These are phyloP conservation scores for Myotis daubentonii DNA, from an alignment of 2,797 vertebrate genomes.

Conservation along the genomic window DNA sequence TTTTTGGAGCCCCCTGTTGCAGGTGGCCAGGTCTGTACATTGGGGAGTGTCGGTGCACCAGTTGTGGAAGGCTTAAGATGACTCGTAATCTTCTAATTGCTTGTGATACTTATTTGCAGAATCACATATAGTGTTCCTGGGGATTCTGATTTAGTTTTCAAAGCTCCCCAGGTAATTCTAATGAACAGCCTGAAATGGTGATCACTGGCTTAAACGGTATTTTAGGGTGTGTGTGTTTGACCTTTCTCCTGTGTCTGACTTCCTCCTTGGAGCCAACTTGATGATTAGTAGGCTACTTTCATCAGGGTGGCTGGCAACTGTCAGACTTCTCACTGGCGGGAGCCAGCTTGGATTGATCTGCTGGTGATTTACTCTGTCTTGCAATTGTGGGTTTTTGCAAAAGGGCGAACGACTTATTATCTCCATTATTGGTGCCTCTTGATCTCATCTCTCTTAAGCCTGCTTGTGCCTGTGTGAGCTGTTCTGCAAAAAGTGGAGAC, in stretches of 20 bases:
- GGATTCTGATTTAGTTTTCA: constrained; percentile 8
- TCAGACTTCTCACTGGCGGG: background rate
- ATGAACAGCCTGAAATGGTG: background rate
- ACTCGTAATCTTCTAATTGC: background rate
- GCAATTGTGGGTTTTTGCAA: background rate
- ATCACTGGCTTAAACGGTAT: background rate
- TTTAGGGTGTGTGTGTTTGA: background rate
- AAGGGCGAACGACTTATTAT: background rate
- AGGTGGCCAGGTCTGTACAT: background rate
- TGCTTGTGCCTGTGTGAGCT: background rate
- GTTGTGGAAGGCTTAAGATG: background rate
- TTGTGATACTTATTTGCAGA: background rate
- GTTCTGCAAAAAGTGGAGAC: background rate
- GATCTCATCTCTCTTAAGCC: background rate
- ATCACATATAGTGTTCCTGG: background rate
- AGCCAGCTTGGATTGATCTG: background rate
- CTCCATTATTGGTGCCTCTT: background rate
- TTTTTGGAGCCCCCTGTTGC: background rate
- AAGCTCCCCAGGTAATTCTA: constrained; percentile 23
- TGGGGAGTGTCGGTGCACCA: background rate
- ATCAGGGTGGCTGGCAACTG: background rate
- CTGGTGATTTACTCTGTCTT: background rate
- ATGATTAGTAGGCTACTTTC: background rate
- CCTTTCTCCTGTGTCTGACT: background rate
- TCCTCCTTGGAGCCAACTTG: background rate